Conservation (phyloP, 2,797 vertebrate genomes). For the Odontamblyopus rebecca region DNA sequence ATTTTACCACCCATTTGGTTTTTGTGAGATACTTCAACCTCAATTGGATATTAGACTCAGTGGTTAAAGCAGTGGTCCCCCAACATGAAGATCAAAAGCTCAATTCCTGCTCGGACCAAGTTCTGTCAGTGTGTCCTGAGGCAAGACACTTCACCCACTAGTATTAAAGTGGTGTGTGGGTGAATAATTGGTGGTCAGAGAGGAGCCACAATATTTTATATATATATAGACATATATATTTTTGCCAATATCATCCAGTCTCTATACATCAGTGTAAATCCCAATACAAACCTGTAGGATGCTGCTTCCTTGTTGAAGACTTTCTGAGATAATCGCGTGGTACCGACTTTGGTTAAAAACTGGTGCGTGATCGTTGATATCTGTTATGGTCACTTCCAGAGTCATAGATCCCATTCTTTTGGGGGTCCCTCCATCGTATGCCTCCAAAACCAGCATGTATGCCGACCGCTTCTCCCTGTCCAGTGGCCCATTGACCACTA, state of each 20-base stretch:
- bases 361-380: constrained; percentile 95
- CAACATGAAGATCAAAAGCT: too few species aligned
- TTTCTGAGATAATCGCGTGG: constrained; percentile 92
- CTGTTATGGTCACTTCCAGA: constrained; percentile 88
- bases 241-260: neutral
- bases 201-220: neutral
- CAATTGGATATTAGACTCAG: neutral
- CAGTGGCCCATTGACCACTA: constrained; percentile 86
- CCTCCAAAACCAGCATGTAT: constrained; percentile 88
- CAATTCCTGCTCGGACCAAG: too few species aligned
- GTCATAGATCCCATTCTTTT: constrained; percentile 86
- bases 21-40: neutral
- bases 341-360: constrained; percentile 98
- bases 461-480: constrained; percentile 89
- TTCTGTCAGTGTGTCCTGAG: too few species aligned
- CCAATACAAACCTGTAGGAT: constrained; percentile 84
- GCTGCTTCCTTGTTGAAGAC: constrained; percentile 88
- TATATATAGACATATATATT: neutral
- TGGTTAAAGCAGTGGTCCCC: too few species aligned
- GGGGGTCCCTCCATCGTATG: constrained; percentile 94
- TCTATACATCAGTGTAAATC: constrained; percentile 29
- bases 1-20: neutral
- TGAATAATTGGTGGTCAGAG: too few species aligned
- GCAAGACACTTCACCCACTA: too few species aligned
- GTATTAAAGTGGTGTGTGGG: too few species aligned